Conservation (phyloP, 2,888 invertebrate species). For the Drosophila robusta region DNA sequence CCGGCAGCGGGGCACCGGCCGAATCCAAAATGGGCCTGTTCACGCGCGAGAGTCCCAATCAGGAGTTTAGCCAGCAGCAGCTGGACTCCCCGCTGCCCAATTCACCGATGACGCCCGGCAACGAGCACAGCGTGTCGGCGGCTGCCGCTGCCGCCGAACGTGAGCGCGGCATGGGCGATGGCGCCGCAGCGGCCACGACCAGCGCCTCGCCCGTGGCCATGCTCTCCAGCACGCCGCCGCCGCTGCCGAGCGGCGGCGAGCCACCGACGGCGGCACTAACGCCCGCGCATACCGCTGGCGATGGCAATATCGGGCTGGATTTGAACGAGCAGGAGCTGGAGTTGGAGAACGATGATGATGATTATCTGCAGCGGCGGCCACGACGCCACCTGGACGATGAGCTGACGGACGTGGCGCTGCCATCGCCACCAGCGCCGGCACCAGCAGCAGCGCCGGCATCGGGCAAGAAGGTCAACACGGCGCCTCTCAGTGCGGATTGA, state of each 20-base stretch:
- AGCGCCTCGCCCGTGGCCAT: constrained; percentile 80
- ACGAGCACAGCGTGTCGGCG: constrained; percentile 5
- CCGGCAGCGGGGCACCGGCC: constrained; percentile 37
- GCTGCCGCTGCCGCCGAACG: constrained; percentile 29
- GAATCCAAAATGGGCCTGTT: constrained; percentile 85
- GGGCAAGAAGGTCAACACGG: constrained; percentile 56
- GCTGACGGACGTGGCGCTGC: constrained; percentile 59
- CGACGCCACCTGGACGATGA: constrained; percentile 42
- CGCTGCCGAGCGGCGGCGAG: constrained; percentile 45
- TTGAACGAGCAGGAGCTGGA: constrained; percentile 5
- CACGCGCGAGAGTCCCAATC: constrained; percentile 84
- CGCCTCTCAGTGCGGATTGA: constrained; percentile 75
- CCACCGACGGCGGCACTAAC: constrained; percentile 14
- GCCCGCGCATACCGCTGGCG: constrained; percentile 31
- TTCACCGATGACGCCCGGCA: constrained; percentile 71
- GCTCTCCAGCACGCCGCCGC: constrained; percentile 81
- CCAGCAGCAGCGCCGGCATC: constrained; percentile 9
- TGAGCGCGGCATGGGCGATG: constrained; percentile 83
- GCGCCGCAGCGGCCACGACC: constrained; percentile 81
- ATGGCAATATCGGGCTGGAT: constrained; percentile 36
- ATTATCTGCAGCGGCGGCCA: not conserved
- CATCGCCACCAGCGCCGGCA: constrained; percentile 36
- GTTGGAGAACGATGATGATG: constrained; percentile 15
- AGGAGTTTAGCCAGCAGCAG: constrained; percentile 82
- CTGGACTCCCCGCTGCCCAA: constrained; percentile 74